Conservation (phyloP, 2,888 invertebrate genomes). For the Melinaea marsaeus region DNA sequence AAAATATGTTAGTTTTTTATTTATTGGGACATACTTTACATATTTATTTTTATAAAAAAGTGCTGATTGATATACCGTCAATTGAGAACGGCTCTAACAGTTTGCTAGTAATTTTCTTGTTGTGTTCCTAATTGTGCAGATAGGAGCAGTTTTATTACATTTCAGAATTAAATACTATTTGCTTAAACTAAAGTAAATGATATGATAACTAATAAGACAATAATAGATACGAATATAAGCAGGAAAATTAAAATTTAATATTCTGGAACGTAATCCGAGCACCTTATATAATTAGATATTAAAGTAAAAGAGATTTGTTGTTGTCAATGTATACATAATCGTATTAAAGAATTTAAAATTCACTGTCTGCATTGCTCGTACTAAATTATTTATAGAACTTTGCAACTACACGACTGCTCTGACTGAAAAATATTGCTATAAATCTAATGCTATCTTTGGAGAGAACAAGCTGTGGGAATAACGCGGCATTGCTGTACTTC, state of each 20-base stretch:
- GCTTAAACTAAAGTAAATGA: not conserved
- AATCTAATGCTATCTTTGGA: slow-evolving; percentile 26
- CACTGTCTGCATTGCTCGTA: slow-evolving; percentile 1
- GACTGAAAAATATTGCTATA: slow-evolving; percentile 20
- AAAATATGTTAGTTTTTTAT: too few relatives aligned
- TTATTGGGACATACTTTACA: too few relatives aligned
- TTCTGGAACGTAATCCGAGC: slow-evolving; percentile 2
- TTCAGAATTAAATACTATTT: not conserved
- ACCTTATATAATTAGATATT: slow-evolving; percentile 5
- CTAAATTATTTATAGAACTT: slow-evolving; percentile 20
- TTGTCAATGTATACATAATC: not conserved
- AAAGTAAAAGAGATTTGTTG: slow-evolving; percentile 4
- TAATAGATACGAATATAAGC: slow-evolving; percentile 3
- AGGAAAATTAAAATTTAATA: slow-evolving; percentile 1
- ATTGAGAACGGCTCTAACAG: too few relatives aligned
- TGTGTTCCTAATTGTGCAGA: too few relatives aligned
- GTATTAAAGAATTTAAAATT: slow-evolving; percentile 13
- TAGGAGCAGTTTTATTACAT: not conserved
- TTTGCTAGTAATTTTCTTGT: too few relatives aligned
- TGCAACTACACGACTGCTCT: slow-evolving; percentile 18
- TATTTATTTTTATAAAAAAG: too few relatives aligned
- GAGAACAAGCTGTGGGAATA: slow-evolving; percentile 18
- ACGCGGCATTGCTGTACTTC: slow-evolving; percentile 16
- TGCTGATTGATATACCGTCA: too few relatives aligned
- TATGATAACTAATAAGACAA: not conserved